phyloP scores from a whole-genome alignment of 2,113 vertebrate genomes.

The Trematomus loennbergii region DNA sequence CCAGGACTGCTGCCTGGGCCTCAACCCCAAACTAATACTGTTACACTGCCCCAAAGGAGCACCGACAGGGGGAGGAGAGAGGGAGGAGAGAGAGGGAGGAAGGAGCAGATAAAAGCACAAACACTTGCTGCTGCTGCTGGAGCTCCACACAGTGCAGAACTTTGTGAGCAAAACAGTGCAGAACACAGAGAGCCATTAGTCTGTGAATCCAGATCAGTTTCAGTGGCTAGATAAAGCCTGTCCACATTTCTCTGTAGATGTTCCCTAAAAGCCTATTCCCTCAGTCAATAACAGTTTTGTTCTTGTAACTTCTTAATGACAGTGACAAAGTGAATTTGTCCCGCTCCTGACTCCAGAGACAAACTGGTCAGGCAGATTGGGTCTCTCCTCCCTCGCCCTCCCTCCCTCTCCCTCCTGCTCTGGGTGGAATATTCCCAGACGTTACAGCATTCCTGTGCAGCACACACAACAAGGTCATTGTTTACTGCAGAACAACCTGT shows the following conservation, averaged over 20 bases:
- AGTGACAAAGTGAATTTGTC: constrained; percentile 66
- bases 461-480: constrained; percentile 88
- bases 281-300: constrained; percentile 40
- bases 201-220: constrained; percentile 56
- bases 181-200: constrained; percentile 53
- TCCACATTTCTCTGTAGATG: constrained; percentile 39
- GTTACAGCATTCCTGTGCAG: constrained; percentile 85
- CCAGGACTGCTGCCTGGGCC: constrained; percentile 67
- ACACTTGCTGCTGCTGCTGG: constrained; percentile 54
- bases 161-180: too few species aligned
- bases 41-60: constrained; percentile 77
- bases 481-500: constrained; percentile 87
- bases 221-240: constrained; percentile 33
- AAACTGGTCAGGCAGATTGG: constrained; percentile 53
- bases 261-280: constrained; percentile 55
- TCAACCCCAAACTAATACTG: constrained; percentile 76
- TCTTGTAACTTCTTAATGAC: constrained; percentile 62
- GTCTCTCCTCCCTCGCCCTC: constrained; percentile 33
- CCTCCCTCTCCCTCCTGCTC: constrained; percentile 20
- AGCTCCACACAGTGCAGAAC: neutral
- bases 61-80: constrained; percentile 36
- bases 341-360: constrained; percentile 48
- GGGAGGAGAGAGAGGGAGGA: constrained; percentile 31
- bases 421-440: constrained; percentile 85
- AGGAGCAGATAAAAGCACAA: constrained; percentile 48